A percentile compares a stretch with the other conserved stretches of the same genome.
Evolutionary conservation across 2,797 vertebrate genomes (phyloP).

Genomic region (Melanotaenia boesemani): DNA sequence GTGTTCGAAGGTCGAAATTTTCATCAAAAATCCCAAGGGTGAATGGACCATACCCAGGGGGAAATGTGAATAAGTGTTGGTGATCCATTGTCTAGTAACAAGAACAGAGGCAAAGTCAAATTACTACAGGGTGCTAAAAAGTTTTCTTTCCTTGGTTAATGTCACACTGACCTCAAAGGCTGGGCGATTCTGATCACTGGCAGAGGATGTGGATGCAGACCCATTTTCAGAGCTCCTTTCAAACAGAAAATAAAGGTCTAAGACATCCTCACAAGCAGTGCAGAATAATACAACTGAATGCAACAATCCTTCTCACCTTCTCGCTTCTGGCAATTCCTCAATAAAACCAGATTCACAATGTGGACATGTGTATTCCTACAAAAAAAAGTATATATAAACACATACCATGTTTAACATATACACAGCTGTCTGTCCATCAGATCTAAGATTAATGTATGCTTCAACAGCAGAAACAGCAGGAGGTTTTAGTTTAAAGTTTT

Average conservation of each 20-base stretch:
- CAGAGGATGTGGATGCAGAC: slow-evolving; percentile 84
- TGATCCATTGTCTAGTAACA: slow-evolving; percentile 87
- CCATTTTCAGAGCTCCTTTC: slow-evolving; percentile 86
- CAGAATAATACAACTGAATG: background rate
- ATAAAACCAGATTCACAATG: slow-evolving; percentile 96
- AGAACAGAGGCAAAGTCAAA: slow-evolving; percentile 40
- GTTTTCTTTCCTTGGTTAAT: background rate
- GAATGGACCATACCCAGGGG: slow-evolving; percentile 92
- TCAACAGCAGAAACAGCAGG: background rate
- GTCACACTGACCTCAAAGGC: slow-evolving; percentile 87
- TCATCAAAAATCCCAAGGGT: slow-evolving; percentile 95
- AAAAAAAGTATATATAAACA: slow-evolving; percentile 14
- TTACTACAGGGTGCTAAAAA: background rate
- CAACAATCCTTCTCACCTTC: slow-evolving; percentile 80
- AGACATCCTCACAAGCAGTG: slow-evolving; percentile 11
- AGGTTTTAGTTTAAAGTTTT: background rate
- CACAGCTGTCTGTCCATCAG: background rate
- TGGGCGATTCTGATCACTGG: slow-evolving; percentile 86
- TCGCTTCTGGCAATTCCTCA: slow-evolving; percentile 91
- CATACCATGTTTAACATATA: background rate
- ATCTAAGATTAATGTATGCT: background rate
- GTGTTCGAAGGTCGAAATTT: slow-evolving; percentile 90
- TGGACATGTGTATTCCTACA: slow-evolving; percentile 95
- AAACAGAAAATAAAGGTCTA: slow-evolving; percentile 23
- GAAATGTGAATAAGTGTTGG: slow-evolving; percentile 92